Evolutionary conservation across 2,888 invertebrate species (phyloP).

Genomic region (Tetragonisca angustula): DNA sequence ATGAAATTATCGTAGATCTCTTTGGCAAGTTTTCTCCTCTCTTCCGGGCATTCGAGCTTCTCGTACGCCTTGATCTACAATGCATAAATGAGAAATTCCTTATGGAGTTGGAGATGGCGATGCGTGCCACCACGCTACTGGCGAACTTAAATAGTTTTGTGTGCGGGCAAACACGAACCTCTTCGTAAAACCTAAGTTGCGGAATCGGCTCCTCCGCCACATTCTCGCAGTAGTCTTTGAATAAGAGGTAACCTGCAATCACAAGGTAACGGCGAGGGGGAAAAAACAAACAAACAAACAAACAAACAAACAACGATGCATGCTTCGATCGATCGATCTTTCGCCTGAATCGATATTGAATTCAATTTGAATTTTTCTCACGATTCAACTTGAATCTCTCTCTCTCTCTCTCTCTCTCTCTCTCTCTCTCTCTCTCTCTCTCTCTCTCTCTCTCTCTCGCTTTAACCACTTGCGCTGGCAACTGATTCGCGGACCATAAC

Average conservation of each 20-base stretch:
- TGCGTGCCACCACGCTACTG: slow-evolving; percentile 51
- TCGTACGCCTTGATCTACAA: slow-evolving; percentile 98
- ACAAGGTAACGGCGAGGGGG: slow-evolving; percentile 16
- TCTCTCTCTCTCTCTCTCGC: too few species aligned
- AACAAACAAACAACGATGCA: not conserved
- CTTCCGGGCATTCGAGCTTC: slow-evolving; percentile 98
- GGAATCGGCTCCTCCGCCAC: slow-evolving; percentile 98
- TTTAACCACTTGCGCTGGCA: too few species aligned
- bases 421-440: too few species aligned
- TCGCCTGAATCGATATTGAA: too few species aligned
- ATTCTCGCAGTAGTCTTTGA: slow-evolving; percentile 99
- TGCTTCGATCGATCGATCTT: not conserved
- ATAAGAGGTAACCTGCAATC: slow-evolving; percentile 97
- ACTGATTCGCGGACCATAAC: too few species aligned
- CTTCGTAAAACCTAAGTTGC: slow-evolving; percentile 99
- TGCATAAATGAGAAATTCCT: slow-evolving; percentile 62
- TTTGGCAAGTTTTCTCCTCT: slow-evolving; percentile 96
- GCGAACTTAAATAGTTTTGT: slow-evolving; percentile 43
- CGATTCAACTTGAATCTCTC: not conserved
- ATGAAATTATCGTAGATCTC: slow-evolving; percentile 99
- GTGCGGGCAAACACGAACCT: slow-evolving; percentile 88
- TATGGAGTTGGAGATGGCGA: slow-evolving; percentile 45
- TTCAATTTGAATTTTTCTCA: too few species aligned
- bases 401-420: too few species aligned
- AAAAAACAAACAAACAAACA: not conserved